Evolutionary conservation across 2,113 vertebrate genomes (phyloP).

Genomic region (Scomber scombrus): DNA sequence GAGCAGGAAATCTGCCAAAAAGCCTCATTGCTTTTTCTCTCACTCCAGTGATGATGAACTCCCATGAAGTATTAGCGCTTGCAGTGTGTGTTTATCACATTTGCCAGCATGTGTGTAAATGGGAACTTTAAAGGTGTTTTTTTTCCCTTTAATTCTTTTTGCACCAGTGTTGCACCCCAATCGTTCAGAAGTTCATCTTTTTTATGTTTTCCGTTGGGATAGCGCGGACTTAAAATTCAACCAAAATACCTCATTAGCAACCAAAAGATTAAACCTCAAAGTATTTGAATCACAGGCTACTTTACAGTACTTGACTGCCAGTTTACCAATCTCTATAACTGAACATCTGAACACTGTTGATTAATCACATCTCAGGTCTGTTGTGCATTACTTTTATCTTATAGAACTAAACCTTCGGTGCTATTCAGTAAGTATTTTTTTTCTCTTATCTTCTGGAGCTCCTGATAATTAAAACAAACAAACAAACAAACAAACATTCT

Average conservation of each 20-base stretch:
- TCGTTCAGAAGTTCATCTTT: constrained; percentile 59
- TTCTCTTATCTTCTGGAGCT: constrained; percentile 19
- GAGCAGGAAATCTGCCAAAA: constrained; percentile 83
- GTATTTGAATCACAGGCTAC: constrained; percentile 62
- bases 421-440: not conserved
- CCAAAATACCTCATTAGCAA: constrained; percentile 72
- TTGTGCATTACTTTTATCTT: constrained; percentile 26
- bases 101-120: constrained; percentile 72
- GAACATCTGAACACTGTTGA: constrained; percentile 20
- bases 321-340: constrained; percentile 43
- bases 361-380: constrained; percentile 45
- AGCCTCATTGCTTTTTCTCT: constrained; percentile 78
- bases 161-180: constrained; percentile 37
- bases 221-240: constrained; percentile 49
- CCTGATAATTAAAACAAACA: constrained; percentile 38
- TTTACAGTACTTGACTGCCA: constrained; percentile 44
- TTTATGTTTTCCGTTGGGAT: constrained; percentile 62
- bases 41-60: constrained; percentile 81
- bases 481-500: constrained; percentile 24
- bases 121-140: constrained; percentile 60
- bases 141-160: constrained; percentile 43
- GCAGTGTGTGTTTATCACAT: constrained; percentile 74
- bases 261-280: constrained; percentile 71
- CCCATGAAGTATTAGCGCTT: constrained; percentile 75
- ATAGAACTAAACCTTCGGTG: constrained; percentile 26